Evolutionary conservation across 2,888 invertebrate genomes (phyloP).

Genomic region (Urechis unicinctus): DNA sequence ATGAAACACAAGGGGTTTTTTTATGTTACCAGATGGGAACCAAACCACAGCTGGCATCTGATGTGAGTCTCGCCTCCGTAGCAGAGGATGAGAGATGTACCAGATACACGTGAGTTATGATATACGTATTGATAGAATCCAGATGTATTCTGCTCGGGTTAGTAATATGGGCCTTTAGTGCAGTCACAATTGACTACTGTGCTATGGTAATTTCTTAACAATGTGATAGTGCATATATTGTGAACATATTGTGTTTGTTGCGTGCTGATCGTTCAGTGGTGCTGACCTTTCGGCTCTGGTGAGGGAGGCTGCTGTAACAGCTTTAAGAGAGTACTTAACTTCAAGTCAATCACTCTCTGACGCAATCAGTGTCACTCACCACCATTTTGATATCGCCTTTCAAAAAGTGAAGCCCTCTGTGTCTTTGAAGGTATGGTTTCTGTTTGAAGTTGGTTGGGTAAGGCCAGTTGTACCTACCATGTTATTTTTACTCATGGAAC

Average conservation of each 20-base stretch:
- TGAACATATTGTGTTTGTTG: no score
- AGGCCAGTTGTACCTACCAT: no score
- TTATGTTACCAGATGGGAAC: not conserved
- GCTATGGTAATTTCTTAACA: no score
- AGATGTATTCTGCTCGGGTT: no score
- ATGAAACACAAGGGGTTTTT: not conserved
- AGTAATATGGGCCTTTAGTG: no score
- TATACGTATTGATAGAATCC: no score
- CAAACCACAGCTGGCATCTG: not conserved
- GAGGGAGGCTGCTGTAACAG: constrained; percentile 62
- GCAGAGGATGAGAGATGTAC: not conserved
- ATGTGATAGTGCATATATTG: no score
- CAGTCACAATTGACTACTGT: no score
- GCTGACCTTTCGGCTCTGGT: constrained; percentile 89
- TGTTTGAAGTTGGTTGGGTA: no score
- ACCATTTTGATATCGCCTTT: not conserved
- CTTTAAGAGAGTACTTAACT: not conserved
- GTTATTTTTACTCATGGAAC: no score
- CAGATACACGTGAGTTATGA: not conserved
- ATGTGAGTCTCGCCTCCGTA: not conserved
- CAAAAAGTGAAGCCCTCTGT: not conserved
- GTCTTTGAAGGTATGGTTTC: not conserved
- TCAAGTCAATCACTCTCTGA: not conserved
- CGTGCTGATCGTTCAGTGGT: constrained; percentile 56
- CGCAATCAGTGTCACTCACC: not conserved